Conservation (phyloP, 2,888 invertebrate species). For the Spisula solida region DNA sequence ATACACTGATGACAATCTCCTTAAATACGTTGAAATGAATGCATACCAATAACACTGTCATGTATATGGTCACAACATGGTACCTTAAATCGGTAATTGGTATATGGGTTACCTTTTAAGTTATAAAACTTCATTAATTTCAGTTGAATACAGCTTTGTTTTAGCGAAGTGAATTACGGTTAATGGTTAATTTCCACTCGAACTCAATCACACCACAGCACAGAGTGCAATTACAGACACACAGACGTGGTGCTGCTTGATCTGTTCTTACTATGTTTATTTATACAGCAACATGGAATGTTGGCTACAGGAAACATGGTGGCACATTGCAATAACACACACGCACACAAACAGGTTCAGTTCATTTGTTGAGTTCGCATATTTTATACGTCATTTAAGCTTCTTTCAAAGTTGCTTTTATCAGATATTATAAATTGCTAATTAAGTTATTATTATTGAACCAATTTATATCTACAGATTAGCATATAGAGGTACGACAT, state of each 20-base stretch:
- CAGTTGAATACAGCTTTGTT: too few relatives aligned
- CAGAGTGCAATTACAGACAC: too few relatives aligned
- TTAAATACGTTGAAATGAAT: too few relatives aligned
- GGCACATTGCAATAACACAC: not conserved
- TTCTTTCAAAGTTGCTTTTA: not conserved
- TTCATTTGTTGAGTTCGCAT: not conserved
- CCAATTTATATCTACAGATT: not conserved
- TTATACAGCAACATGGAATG: not conserved
- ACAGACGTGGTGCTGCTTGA: not conserved
- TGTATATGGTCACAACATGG: too few relatives aligned
- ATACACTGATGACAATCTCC: too few relatives aligned
- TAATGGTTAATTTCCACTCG: too few relatives aligned
- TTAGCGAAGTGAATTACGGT: too few relatives aligned
- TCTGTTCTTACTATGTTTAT: slow-evolving; percentile 1
- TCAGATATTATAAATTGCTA: not conserved
- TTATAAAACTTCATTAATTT: too few relatives aligned
- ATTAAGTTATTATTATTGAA: not conserved
- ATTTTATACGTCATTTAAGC: not conserved
- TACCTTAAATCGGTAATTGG: too few relatives aligned
- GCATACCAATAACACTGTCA: too few relatives aligned
- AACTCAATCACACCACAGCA: too few relatives aligned
- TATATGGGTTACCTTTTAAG: too few relatives aligned
- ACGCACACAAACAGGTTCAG: not conserved
- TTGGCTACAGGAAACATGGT: not conserved
- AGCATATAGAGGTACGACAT: not conserved